phyloP scores from a whole-genome alignment of 2,113 vertebrate species.

The Macrotus californicus region DNA sequence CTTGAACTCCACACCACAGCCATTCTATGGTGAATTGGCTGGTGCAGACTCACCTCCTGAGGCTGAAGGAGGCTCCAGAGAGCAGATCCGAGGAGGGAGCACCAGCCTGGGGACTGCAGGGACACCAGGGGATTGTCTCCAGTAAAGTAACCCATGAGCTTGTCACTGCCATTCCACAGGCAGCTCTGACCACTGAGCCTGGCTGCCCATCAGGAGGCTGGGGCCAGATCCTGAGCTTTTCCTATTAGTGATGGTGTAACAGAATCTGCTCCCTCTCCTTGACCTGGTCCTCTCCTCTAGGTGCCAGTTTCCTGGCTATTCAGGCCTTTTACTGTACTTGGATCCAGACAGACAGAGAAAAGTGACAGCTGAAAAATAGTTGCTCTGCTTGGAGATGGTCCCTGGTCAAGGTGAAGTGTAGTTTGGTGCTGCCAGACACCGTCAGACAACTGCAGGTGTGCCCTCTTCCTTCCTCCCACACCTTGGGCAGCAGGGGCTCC shows the following conservation, averaged over 20 bases:
- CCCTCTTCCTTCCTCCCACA: not conserved
- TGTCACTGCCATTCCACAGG: not conserved
- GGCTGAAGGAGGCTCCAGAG: not conserved
- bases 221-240: not conserved
- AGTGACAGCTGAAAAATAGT: not conserved
- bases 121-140: not conserved
- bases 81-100: not conserved
- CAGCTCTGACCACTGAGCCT: not conserved
- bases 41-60: not conserved
- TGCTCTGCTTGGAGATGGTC: not conserved
- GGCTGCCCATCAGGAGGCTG: not conserved
- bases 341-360: not conserved
- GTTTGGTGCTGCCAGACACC: not conserved
- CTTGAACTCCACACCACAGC: not conserved
- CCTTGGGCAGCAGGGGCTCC: not conserved
- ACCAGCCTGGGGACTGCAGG: too few species aligned
- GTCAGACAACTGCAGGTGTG: not conserved
- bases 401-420: conserved; percentile 28
- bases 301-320: not conserved
- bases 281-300: too few species aligned
- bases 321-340: not conserved
- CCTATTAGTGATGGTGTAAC: not conserved
- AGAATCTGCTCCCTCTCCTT: too few species aligned
- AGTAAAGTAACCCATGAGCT: not conserved
- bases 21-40: not conserved